phyloP scores from a whole-genome alignment of 2,797 vertebrate genomes.

The Ciconia nigra region DNA sequence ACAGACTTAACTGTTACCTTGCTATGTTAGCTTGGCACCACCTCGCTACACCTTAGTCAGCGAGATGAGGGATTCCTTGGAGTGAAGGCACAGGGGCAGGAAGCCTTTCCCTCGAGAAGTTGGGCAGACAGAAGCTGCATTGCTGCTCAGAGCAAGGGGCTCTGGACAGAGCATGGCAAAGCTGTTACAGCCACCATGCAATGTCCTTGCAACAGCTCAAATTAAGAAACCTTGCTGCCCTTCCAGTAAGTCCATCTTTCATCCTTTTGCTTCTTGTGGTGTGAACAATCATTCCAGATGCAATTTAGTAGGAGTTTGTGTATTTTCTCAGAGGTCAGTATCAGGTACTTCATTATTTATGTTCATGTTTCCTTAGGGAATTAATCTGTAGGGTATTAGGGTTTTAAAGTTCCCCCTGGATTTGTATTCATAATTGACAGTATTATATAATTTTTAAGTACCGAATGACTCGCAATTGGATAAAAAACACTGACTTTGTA shows the following conservation, averaged over 20 bases:
- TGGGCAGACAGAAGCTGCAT: neutral
- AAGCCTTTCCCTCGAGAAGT: neutral
- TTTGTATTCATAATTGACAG: neutral
- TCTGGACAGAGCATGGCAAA: neutral
- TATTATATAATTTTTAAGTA: constrained; percentile 26
- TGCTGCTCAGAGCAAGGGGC: neutral
- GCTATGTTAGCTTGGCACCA: neutral
- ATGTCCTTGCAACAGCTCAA: neutral
- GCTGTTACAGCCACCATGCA: neutral
- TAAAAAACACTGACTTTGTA: neutral
- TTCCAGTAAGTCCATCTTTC: neutral
- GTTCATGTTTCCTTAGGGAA: neutral
- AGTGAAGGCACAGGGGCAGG: neutral
- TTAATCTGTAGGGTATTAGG: neutral
- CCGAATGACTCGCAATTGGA: neutral
- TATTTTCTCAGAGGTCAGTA: neutral
- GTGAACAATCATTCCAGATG: neutral
- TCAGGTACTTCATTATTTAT: neutral
- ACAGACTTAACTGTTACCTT: neutral
- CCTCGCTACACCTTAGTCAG: neutral
- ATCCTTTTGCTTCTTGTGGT: neutral
- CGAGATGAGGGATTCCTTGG: neutral
- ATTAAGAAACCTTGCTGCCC: neutral
- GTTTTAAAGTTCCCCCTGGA: neutral
- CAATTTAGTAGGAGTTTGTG: neutral